phyloP scores from a whole-genome alignment of 2,113 vertebrate species.

The Lepisosteus oculatus region DNA sequence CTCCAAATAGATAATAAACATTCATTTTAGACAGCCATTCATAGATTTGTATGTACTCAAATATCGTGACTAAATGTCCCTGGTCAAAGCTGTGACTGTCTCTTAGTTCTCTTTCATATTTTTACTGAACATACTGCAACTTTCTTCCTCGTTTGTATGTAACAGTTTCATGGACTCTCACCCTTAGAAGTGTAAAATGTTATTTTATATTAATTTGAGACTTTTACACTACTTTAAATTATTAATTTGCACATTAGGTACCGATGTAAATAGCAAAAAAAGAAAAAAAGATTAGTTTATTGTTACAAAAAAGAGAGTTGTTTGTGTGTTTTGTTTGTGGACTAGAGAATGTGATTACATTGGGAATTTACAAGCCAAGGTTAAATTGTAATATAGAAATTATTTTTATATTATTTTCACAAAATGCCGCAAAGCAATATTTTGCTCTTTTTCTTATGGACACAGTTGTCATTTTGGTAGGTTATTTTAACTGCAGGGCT shows the following conservation, averaged over 20 bases:
- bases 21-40: too few species aligned
- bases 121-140: conserved; percentile 57
- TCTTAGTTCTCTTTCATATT: conserved; percentile 59
- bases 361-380: conserved; percentile 74
- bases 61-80: conserved; percentile 58
- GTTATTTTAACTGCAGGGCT: conserved; percentile 28
- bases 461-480: conserved; percentile 58
- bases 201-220: conserved; percentile 71
- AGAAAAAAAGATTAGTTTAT: conserved; percentile 67
- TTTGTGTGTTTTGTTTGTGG: conserved; percentile 71
- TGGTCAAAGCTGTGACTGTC: conserved; percentile 70
- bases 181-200: conserved; percentile 65
- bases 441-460: conserved; percentile 65
- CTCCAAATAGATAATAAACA: too few species aligned
- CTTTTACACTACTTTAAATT: conserved; percentile 70
- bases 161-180: conserved; percentile 62
- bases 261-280: conserved; percentile 67
- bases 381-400: conserved; percentile 74
- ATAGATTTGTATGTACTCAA: conserved; percentile 33
- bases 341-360: conserved; percentile 55
- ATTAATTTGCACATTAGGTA: conserved; percentile 80
- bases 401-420: conserved; percentile 80
- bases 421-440: conserved; percentile 70
- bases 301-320: conserved; percentile 65
- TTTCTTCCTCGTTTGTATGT: conserved; percentile 57